Conservation (phyloP, 2,797 vertebrate species). For the Mallotus villosus region DNA sequence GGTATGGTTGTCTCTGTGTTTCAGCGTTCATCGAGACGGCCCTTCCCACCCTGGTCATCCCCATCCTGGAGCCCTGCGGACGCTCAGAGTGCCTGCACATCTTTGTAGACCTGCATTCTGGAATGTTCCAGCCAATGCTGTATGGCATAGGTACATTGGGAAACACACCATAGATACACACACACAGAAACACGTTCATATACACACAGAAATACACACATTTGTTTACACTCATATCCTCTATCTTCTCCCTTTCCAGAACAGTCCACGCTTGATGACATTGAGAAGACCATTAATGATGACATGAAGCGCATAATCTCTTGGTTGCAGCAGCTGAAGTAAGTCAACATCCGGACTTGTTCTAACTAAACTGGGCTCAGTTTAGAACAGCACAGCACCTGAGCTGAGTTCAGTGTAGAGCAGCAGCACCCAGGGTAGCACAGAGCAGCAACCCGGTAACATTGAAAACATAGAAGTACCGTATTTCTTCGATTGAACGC, state of each 20-base stretch:
- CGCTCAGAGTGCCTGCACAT: constrained; percentile 97
- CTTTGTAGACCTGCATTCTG: constrained; percentile 98
- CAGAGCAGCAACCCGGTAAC: too few species aligned
- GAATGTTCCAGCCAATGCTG: constrained; percentile 98
- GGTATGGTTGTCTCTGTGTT: constrained; percentile 30
- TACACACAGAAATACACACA: not conserved
- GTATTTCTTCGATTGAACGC: too few species aligned
- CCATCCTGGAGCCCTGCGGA: constrained; percentile 94
- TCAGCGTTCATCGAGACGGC: constrained; percentile 95
- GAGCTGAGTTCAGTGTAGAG: too few species aligned
- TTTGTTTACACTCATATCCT: not conserved
- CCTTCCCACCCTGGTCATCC: constrained; percentile 93
- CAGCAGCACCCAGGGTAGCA: too few species aligned
- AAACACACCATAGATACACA: not conserved
- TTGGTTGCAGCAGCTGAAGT: constrained; percentile 97
- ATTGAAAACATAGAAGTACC: too few species aligned
- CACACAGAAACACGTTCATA: not conserved
- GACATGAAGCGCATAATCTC: constrained; percentile 94
- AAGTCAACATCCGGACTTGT: constrained; percentile 38
- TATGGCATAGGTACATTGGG: constrained; percentile 90
- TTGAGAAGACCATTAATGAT: constrained; percentile 96
- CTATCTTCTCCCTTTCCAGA: constrained; percentile 68
- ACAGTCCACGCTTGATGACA: constrained; percentile 90
- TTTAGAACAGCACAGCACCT: too few species aligned
- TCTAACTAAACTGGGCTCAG: not conserved